Evolutionary conservation across 2,888 invertebrate genomes (phyloP).

Genomic region (Tenthredo mesomela): DNA sequence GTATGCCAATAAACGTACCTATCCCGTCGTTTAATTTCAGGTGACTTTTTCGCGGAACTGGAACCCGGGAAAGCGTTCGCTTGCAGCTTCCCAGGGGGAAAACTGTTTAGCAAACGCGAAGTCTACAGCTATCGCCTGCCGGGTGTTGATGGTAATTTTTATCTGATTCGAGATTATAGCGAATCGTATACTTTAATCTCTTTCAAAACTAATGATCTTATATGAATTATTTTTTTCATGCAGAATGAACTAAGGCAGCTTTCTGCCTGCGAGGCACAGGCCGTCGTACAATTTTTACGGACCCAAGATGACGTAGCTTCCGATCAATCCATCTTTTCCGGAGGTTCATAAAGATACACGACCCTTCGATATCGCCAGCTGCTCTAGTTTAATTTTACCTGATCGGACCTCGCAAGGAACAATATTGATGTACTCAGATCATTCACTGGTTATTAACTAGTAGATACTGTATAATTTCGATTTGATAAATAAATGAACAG

Average conservation of each 20-base stretch:
- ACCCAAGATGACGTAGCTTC: conserved; percentile 28
- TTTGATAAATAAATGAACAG: conserved; percentile 2
- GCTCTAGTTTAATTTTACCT: background rate
- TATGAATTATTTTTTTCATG: background rate
- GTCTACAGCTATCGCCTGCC: conserved; percentile 30
- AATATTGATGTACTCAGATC: conserved; percentile 16
- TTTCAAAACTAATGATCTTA: background rate
- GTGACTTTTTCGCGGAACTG: conserved; percentile 50
- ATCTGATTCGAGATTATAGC: background rate
- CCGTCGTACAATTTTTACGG: conserved; percentile 28
- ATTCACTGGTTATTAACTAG: background rate
- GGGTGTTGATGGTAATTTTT: conserved; percentile 26
- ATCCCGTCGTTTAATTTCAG: conserved; percentile 12
- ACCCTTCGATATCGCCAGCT: background rate
- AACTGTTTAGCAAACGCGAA: conserved; percentile 33
- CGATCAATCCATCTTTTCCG: conserved; percentile 30
- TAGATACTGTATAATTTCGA: background rate
- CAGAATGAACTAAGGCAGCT: conserved; percentile 50
- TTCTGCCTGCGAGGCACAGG: conserved; percentile 35
- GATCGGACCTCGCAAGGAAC: background rate
- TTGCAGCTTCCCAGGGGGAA: background rate
- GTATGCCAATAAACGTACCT: background rate
- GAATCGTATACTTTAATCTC: background rate
- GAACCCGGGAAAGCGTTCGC: conserved; percentile 45
- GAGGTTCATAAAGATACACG: conserved; percentile 32